Percentiles rank a stretch among this genome's conserved stretches.
Evolutionary conservation across 2,888 invertebrate species (phyloP).

Genomic region (Dendrolimus houi): DNA sequence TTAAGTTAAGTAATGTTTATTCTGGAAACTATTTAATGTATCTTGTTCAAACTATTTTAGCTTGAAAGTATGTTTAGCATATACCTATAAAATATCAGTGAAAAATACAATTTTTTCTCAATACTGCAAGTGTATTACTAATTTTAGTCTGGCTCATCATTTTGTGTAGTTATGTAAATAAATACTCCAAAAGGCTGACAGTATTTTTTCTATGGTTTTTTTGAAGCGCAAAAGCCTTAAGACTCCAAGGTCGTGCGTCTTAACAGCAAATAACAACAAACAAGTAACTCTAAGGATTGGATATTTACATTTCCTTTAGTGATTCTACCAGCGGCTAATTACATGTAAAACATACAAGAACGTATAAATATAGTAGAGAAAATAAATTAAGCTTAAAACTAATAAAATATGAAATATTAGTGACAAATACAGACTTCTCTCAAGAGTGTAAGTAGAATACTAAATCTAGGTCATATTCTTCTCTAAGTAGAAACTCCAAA

Average conservation of each 20-base stretch:
- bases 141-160: constrained; percentile 13
- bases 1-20: too few species aligned
- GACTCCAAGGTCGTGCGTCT: too few species aligned
- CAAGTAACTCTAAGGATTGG: too few species aligned
- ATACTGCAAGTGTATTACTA: constrained; percentile 10
- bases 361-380: neutral
- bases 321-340: neutral
- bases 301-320: too few species aligned
- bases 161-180: constrained; percentile 29
- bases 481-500: constrained; percentile 37
- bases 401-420: neutral
- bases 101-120: too few species aligned
- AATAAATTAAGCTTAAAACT: neutral
- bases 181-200: constrained; percentile 23
- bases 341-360: neutral
- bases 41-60: too few species aligned
- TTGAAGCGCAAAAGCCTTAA: constrained; percentile 17
- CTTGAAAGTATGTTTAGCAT: too few species aligned
- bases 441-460: constrained; percentile 6
- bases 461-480: constrained; percentile 19
- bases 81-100: too few species aligned
- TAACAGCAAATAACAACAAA: too few species aligned
- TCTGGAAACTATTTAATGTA: too few species aligned
- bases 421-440: too few species aligned
- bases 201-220: constrained; percentile 28